A percentile compares a stretch with the other conserved stretches of the same genome.
Conservation (phyloP, 2,888 invertebrate species). For the Anodontia alba region DNA sequence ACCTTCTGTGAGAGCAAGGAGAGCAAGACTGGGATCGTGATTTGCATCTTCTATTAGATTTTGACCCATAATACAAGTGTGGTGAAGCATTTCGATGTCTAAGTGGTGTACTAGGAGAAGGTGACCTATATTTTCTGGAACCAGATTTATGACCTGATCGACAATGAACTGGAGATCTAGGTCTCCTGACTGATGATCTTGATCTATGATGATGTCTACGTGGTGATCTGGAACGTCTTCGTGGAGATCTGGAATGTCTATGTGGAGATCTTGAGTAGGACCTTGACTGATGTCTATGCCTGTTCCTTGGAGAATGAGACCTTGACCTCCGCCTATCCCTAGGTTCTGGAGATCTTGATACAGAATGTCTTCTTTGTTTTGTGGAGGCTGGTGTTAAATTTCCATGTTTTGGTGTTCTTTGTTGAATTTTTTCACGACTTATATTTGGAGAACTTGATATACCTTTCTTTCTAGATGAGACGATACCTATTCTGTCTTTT, state of each 20-base stretch:
- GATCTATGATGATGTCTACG: not conserved
- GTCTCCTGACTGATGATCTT: not conserved
- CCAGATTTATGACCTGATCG: not conserved
- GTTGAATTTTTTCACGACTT: not conserved
- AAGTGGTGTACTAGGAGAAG: not conserved
- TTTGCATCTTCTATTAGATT: not conserved
- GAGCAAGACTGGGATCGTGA: not conserved
- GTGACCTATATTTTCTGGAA: not conserved
- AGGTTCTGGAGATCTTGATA: not conserved
- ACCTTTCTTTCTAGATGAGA: not conserved
- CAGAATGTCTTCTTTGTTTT: not conserved
- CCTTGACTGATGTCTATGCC: not conserved
- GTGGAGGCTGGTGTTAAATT: too few species aligned
- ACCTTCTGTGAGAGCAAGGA: not conserved
- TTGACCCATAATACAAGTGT: not conserved
- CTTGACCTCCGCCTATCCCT: not conserved
- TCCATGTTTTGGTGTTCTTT: not conserved
- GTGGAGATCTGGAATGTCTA: not conserved
- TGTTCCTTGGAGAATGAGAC: constrained; percentile 1
- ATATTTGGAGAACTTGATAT: not conserved
- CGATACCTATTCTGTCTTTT: not conserved
- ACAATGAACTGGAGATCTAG: not conserved
- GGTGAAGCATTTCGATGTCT: constrained; percentile 12
- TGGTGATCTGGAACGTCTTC: not conserved
- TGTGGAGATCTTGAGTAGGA: not conserved